phyloP scores from a whole-genome alignment of 2,888 invertebrate genomes.

The Lamproptera curius region DNA sequence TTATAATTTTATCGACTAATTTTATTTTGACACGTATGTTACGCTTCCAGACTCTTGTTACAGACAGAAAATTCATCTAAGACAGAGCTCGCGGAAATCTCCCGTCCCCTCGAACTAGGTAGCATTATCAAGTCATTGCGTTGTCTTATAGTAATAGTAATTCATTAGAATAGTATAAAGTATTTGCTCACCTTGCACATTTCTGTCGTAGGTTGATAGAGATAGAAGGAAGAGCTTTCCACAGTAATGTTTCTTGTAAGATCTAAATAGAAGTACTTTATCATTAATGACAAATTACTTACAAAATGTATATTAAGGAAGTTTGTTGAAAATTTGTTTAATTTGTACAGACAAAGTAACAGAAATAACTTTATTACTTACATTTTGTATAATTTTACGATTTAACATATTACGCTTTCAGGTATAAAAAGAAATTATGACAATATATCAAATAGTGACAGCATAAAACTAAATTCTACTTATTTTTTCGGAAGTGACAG shows the following conservation, averaged over 20 bases:
- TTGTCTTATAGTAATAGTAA: too few relatives aligned
- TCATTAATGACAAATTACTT: background rate
- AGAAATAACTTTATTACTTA: slow-evolving; percentile 41
- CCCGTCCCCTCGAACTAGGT: too few relatives aligned
- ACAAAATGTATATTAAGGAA: too few relatives aligned
- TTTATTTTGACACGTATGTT: too few relatives aligned
- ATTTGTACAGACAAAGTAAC: too few relatives aligned
- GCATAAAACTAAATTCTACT: slow-evolving; percentile 34
- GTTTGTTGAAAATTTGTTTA: too few relatives aligned
- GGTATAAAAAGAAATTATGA: slow-evolving; percentile 26
- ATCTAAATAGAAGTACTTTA: slow-evolving; percentile 39
- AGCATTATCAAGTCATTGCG: too few relatives aligned
- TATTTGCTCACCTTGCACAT: slow-evolving; percentile 15
- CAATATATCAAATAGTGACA: slow-evolving; percentile 8
- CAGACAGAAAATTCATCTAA: too few relatives aligned
- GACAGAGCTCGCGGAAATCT: too few relatives aligned
- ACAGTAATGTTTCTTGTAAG: slow-evolving; percentile 31
- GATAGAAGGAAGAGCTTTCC: slow-evolving; percentile 19
- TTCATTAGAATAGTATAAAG: too few relatives aligned
- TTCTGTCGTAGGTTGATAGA: slow-evolving; percentile 8
- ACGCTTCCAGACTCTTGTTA: too few relatives aligned
- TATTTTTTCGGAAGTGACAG: slow-evolving; percentile 21
- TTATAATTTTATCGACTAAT: too few relatives aligned
- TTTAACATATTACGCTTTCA: slow-evolving; percentile 44
- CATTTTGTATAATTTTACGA: slow-evolving; percentile 38